Percentiles rank a stretch among this genome's conserved stretches.
Evolutionary conservation across 2,888 invertebrate species (phyloP).

Genomic region (Julus scandinavius): DNA sequence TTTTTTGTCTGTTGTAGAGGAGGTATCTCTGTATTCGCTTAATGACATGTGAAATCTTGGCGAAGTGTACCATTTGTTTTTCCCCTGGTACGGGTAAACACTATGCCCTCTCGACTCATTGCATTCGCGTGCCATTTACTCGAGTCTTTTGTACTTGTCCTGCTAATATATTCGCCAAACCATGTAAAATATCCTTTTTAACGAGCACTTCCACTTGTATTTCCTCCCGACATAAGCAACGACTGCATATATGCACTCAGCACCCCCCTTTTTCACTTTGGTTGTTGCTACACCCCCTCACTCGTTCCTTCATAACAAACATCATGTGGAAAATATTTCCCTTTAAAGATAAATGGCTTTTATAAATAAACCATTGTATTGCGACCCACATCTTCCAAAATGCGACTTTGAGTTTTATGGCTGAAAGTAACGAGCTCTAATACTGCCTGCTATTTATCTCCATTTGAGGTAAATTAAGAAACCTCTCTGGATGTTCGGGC

Average conservation of each 20-base stretch:
- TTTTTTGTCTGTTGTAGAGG: not conserved
- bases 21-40: conserved; percentile 15
- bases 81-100: not conserved
- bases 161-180: conserved; percentile 14
- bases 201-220: conserved; percentile 13
- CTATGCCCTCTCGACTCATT: not conserved
- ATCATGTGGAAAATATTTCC: conserved; percentile 30
- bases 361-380: conserved; percentile 37
- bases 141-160: not conserved
- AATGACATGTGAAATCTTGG: conserved; percentile 36
- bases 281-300: not conserved
- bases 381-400: not conserved
- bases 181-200: conserved; percentile 4
- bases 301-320: conserved; percentile 5
- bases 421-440: conserved; percentile 39
- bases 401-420: conserved; percentile 22
- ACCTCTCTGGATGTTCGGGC: not conserved
- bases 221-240: not conserved
- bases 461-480: conserved; percentile 40
- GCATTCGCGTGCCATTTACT: not conserved
- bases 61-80: conserved; percentile 25
- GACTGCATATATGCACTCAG: not conserved
- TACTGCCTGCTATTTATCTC: conserved; percentile 16
- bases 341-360: conserved; percentile 31
- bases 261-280: not conserved